phyloP scores from a whole-genome alignment of 2,797 vertebrate species.

The Dromococcyx pavoninus region DNA sequence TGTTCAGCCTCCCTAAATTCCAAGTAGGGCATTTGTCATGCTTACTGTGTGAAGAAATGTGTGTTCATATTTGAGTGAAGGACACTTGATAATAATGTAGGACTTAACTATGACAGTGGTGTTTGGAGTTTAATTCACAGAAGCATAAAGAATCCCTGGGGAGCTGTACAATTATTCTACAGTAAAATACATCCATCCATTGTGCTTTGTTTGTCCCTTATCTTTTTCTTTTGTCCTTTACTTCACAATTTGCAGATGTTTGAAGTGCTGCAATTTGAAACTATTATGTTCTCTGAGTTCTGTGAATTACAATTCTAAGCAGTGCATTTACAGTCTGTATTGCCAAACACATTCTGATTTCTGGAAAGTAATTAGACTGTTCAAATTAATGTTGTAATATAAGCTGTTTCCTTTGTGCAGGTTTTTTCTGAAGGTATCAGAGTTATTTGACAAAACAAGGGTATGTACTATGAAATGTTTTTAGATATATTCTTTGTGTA shows the following conservation, averaged over 20 bases:
- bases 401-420: slow-evolving; percentile 74
- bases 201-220: neutral
- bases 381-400: slow-evolving; percentile 26
- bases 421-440: slow-evolving; percentile 97
- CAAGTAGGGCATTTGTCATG: neutral
- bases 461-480: slow-evolving; percentile 76
- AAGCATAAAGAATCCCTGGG: neutral
- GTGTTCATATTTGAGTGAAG: neutral
- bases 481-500: neutral
- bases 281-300: neutral
- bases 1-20: neutral
- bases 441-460: slow-evolving; percentile 97
- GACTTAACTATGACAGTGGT: neutral
- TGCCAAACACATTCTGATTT: neutral
- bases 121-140: neutral
- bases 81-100: neutral
- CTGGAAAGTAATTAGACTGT: neutral
- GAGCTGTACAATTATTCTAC: neutral
- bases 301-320: neutral
- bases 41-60: neutral
- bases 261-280: neutral
- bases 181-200: neutral
- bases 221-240: neutral
- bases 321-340: neutral
- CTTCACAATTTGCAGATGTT: neutral